Evolutionary conservation across 2,888 invertebrate species (phyloP).

Genomic region (Gerris lacustris): DNA sequence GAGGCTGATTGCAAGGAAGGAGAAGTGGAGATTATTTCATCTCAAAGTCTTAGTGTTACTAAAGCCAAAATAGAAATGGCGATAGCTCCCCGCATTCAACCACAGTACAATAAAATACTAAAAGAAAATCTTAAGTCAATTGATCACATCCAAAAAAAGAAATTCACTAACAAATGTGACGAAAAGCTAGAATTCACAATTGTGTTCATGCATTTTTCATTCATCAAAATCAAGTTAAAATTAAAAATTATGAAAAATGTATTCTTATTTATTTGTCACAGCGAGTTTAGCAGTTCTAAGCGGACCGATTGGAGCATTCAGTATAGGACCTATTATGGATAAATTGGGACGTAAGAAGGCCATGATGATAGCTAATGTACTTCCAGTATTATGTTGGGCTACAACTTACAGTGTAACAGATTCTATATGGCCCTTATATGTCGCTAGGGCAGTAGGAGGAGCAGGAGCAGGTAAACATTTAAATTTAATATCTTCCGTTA

Average conservation of each 20-base stretch:
- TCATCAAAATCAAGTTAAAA: not conserved
- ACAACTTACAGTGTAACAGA: constrained; percentile 38
- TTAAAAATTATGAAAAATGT: too few relatives aligned
- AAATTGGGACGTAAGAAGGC: constrained; percentile 42
- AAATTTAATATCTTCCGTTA: not conserved
- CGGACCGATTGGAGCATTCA: constrained; percentile 43
- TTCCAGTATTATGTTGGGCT: constrained; percentile 42
- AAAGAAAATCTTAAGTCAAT: too few relatives aligned
- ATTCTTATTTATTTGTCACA: constrained; percentile 32
- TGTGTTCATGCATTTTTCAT: not conserved
- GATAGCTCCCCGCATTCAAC: too few relatives aligned
- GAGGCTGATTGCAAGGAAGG: too few relatives aligned
- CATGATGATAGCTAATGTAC: constrained; percentile 39
- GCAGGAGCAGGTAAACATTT: constrained; percentile 38
- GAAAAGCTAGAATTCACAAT: not conserved
- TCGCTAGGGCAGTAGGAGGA: constrained; percentile 44
- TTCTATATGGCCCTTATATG: constrained; percentile 37
- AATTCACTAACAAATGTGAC: not conserved
- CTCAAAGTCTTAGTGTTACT: too few relatives aligned
- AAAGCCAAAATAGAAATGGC: too few relatives aligned
- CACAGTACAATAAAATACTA: too few relatives aligned
- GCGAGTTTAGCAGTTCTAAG: constrained; percentile 46
- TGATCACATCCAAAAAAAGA: not conserved
- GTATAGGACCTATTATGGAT: constrained; percentile 46
- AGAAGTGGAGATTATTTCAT: too few relatives aligned